These are phyloP conservation scores for Deilephila elpenor DNA, from an alignment of 2,888 invertebrate genomes.

Conservation along the genomic window DNA sequence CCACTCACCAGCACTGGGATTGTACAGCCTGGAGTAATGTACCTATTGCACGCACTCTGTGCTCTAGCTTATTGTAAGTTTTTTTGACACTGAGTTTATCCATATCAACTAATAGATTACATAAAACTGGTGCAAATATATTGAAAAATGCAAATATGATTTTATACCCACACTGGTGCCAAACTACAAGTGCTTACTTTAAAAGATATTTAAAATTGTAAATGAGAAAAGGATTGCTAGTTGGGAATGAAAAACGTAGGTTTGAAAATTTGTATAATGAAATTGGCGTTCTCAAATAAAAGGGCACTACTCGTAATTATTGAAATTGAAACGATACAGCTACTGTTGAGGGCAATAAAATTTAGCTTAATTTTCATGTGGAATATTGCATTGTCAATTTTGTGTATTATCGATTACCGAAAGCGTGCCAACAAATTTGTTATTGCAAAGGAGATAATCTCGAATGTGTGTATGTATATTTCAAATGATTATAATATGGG, in stretches of 20 bases:
- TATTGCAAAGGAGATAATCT: constrained; percentile 46
- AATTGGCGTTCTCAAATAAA: neutral
- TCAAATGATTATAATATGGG: constrained; percentile 39
- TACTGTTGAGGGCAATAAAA: constrained; percentile 43
- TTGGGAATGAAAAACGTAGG: neutral
- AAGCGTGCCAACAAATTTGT: constrained; percentile 65
- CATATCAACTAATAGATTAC: neutral
- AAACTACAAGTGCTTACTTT: neutral
- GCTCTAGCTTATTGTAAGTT: too few species aligned
- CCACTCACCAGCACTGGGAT: too few species aligned
- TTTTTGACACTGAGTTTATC: too few species aligned
- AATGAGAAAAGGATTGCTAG: neutral
- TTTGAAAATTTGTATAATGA: neutral
- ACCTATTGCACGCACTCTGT: too few species aligned
- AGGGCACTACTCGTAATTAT: neutral
- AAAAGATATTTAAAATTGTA: neutral
- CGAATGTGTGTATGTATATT: constrained; percentile 58
- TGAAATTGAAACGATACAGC: neutral
- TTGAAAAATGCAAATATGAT: too few species aligned
- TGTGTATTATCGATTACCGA: constrained; percentile 60
- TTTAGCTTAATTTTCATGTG: constrained; percentile 60
- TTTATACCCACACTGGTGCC: neutral
- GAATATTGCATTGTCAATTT: constrained; percentile 54
- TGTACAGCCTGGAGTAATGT: too few species aligned
- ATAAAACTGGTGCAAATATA: neutral